These are phyloP conservation scores for Zoanthus sansibaricus DNA, from an alignment of 92 coral and sea anemone genomes.

Conservation along the genomic window DNA sequence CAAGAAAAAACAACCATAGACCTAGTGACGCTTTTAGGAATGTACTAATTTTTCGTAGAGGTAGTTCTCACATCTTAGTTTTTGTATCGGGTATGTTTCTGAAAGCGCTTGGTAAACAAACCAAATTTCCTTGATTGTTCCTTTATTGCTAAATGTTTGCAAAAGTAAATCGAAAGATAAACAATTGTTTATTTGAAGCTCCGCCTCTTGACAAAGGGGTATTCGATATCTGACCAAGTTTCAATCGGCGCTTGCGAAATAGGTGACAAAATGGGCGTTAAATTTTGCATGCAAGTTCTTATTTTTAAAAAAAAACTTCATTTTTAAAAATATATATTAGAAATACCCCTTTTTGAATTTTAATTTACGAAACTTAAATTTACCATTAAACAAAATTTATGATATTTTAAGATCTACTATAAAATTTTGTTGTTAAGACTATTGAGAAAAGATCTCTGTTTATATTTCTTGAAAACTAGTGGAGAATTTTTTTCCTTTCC, in stretches of 20 bases:
- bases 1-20: conserved; percentile 23
- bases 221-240: background rate
- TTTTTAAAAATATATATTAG: background rate
- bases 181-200: conserved; percentile 14
- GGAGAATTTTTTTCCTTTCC: background rate
- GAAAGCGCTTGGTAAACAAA: conserved; percentile 9
- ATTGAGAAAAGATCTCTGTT: background rate
- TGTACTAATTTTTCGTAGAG: background rate
- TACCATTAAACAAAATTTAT: no score
- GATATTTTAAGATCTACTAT: no score
- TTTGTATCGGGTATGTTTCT: background rate
- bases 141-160: conserved; percentile 24
- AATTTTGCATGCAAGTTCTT: background rate
- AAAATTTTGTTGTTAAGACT: no score
- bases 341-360: no score
- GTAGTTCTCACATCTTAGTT: background rate
- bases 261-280: conserved; percentile 14
- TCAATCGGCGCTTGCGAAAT: background rate
- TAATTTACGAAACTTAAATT: no score
- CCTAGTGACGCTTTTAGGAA: conserved; percentile 27
- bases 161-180: conserved; percentile 25
- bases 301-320: background rate
- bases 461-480: background rate
- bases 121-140: conserved; percentile 41
- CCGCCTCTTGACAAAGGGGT: conserved; percentile 11